Conservation (phyloP, 2,888 invertebrate species). For the Yponomeuta sedellus region DNA sequence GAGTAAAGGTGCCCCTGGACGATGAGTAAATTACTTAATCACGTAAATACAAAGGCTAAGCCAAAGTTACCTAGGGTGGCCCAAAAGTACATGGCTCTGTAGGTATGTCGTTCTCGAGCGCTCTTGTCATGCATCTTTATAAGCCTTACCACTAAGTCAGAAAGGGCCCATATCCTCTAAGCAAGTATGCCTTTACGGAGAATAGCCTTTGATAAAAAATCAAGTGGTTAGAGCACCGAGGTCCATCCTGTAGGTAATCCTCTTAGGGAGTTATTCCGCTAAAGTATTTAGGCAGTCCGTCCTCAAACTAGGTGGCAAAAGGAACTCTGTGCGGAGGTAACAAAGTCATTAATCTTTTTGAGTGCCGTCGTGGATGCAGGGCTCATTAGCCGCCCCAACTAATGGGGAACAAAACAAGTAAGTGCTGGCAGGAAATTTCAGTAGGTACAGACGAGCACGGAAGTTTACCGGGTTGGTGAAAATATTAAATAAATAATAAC, state of each 20-base stretch:
- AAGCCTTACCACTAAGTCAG: no score
- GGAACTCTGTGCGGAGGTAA: not conserved
- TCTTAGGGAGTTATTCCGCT: not conserved
- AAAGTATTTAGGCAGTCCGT: not conserved
- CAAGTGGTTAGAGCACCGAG: not conserved
- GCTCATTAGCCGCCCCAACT: slow-evolving; percentile 8
- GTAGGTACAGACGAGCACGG: not conserved
- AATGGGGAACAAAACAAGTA: slow-evolving; percentile 7
- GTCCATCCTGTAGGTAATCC: not conserved
- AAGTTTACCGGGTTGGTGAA: not conserved
- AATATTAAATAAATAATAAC: no score
- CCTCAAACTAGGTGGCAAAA: not conserved
- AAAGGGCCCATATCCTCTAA: no score
- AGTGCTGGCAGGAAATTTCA: not conserved
- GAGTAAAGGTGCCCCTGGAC: no score
- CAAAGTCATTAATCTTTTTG: not conserved
- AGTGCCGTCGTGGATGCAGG: not conserved
- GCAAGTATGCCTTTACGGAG: no score
- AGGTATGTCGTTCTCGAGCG: no score
- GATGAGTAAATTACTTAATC: no score
- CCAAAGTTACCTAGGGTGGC: no score
- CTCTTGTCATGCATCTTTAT: no score
- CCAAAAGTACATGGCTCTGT: no score
- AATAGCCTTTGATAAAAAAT: not conserved
- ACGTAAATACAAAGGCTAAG: no score